Evolutionary conservation across 2,113 vertebrate genomes (phyloP), one percentile per base, ranked within the genome.

Genomic region (Osmerus eperlanus): DNA sequence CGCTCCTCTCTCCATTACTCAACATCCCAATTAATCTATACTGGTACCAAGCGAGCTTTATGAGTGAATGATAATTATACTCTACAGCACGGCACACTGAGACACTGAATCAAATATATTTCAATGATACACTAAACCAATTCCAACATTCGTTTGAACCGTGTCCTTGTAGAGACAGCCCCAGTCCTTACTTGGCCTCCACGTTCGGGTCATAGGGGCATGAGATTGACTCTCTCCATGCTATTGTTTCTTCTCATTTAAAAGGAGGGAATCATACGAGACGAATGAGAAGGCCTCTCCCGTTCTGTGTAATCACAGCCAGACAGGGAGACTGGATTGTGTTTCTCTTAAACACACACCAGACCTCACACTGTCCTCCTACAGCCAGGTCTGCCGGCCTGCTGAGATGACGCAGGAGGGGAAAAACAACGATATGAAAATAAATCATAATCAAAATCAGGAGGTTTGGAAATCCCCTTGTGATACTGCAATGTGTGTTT

Each of bases 221-320:
- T 68, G 53, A 78, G 70, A 78, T 55, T 67, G 65, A 82, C 80
- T 71, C 71, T 65, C 71, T 65, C 21, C 4, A 71, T 19, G 54
- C 78, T 65, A 62, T 68, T 77, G 68, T 75, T 66, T 79, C 41
- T 71, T 72, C 73, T 72, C 72, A 80, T 78, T 84, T 86, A 4
- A 36, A 36, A 36, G 4, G 78, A 66, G 71, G n/a, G 70, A 70
- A 81, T 84, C 81, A 80, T 65, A 47, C 69, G 74, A 74, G 75
- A 77, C n/a, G 60, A 81, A 80, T 82, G 67, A 77, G 68, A 84
- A 78, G 41, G 41, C 41, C 72, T 74, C 72, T 58, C 55, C 23
- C 3, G 0, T 29, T 70, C 74, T 67, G 63, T 79, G 65, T 5
- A 28, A 23, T 25, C 25, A 32, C 25, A 65, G 36, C n/a, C 7